These are phyloP conservation scores for Periophthalmus modestus DNA, from an alignment of 2,113 vertebrate genomes.

Conservation along the genomic window DNA sequence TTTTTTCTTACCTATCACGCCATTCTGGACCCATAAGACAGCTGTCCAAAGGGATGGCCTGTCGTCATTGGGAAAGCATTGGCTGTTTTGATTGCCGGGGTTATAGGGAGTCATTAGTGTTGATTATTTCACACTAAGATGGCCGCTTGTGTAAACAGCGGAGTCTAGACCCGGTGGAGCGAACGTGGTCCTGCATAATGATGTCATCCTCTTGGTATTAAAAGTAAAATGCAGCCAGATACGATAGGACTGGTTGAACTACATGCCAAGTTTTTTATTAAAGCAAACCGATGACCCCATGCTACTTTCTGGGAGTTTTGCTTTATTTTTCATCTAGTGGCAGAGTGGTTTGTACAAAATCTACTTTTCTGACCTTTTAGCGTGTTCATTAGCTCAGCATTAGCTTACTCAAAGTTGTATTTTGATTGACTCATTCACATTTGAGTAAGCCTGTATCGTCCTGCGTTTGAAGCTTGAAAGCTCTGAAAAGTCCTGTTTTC, in stretches of 20 bases:
- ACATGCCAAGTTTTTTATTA: neutral
- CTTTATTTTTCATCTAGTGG: too few relatives aligned
- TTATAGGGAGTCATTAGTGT: neutral
- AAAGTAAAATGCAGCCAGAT: neutral
- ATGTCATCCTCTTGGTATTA: neutral
- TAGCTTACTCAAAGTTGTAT: too few relatives aligned
- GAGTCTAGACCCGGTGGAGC: conserved; percentile 3
- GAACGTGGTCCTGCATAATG: neutral
- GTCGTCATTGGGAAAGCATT: conserved; percentile 29
- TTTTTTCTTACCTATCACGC: too few relatives aligned
- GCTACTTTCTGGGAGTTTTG: too few relatives aligned
- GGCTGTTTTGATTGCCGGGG: conserved; percentile 3
- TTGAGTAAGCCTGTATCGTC: too few relatives aligned
- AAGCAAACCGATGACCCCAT: too few relatives aligned
- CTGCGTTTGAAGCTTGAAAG: too few relatives aligned
- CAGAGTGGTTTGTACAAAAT: too few relatives aligned
- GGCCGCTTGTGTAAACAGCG: neutral
- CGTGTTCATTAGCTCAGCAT: too few relatives aligned
- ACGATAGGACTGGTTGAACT: neutral
- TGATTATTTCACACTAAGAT: neutral
- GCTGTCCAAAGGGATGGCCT: conserved; percentile 12
- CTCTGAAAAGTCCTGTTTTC: too few relatives aligned
- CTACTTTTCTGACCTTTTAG: too few relatives aligned
- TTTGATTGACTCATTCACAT: too few relatives aligned
- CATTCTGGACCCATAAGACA: neutral